Evolutionary conservation across 2,888 invertebrate genomes (phyloP).

Genomic region (Pilophorus perplexus): DNA sequence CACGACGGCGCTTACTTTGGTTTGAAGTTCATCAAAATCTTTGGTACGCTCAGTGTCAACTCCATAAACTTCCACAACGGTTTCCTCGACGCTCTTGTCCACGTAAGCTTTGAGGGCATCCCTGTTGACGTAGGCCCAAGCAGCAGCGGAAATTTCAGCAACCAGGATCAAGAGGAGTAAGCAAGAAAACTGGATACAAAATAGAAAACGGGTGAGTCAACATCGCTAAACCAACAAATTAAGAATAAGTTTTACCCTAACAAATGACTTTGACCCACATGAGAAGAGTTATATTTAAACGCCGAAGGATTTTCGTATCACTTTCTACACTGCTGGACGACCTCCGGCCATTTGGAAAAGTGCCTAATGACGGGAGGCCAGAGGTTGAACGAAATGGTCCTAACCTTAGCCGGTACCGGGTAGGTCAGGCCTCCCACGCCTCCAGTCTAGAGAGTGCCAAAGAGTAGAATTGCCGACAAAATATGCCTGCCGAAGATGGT

Average conservation of each 20-base stretch:
- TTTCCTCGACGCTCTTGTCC: slow-evolving; percentile 61
- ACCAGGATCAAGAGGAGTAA: slow-evolving; percentile 73
- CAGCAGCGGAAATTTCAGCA: slow-evolving; percentile 72
- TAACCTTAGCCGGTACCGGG: too few species aligned
- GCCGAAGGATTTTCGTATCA: too few species aligned
- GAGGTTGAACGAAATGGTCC: too few species aligned
- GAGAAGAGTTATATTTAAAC: slow-evolving; percentile 11
- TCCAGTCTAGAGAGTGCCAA: too few species aligned
- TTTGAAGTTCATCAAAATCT: slow-evolving; percentile 67
- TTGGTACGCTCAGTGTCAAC: slow-evolving; percentile 58
- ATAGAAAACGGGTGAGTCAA: too few species aligned
- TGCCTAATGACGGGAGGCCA: too few species aligned
- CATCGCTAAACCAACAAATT: neutral
- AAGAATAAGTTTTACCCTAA: slow-evolving; percentile 12
- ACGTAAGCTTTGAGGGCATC: slow-evolving; percentile 65
- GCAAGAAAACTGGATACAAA: slow-evolving; percentile 66
- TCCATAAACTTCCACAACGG: slow-evolving; percentile 64
- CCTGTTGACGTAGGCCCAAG: slow-evolving; percentile 72
- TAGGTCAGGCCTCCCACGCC: too few species aligned
- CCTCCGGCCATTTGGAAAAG: too few species aligned
- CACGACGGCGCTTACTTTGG: slow-evolving; percentile 58
- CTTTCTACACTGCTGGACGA: too few species aligned
- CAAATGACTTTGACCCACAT: slow-evolving; percentile 17
- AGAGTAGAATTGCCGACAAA: too few species aligned
- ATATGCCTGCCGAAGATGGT: too few species aligned